A percentile compares a stretch with the other conserved stretches of the same genome.
Conservation (phyloP, 2,113 vertebrate species). For the Forbesichthys papilliferus region DNA sequence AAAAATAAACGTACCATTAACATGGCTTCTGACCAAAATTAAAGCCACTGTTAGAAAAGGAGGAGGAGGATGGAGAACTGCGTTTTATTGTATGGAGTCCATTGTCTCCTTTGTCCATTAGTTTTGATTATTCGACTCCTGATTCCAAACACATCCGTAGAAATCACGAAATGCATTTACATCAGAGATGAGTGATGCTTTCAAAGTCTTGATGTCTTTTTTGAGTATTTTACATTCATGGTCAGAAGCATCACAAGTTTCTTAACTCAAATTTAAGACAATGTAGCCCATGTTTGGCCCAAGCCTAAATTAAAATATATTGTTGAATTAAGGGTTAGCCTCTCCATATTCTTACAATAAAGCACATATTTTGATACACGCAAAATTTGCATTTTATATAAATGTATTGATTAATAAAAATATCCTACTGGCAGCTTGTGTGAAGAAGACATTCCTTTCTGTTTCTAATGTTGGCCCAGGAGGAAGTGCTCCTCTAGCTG, state of each 20-base stretch:
- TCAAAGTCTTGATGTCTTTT: slow-evolving; percentile 11
- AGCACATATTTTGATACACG: neutral
- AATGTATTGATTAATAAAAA: slow-evolving; percentile 8
- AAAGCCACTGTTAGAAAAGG: neutral
- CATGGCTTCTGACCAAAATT: slow-evolving; percentile 34
- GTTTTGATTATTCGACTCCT: slow-evolving; percentile 16
- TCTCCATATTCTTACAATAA: neutral
- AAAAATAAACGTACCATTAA: slow-evolving; percentile 64
- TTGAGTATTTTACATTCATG: slow-evolving; percentile 3
- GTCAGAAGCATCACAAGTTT: neutral
- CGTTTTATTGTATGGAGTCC: neutral
- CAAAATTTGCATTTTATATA: neutral
- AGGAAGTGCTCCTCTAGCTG: slow-evolving; percentile 57
- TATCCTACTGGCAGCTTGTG: slow-evolving; percentile 27
- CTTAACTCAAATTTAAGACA: neutral
- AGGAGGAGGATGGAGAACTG: neutral
- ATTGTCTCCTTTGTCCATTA: slow-evolving; percentile 45
- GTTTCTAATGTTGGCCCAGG: slow-evolving; percentile 17
- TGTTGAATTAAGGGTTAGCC: neutral
- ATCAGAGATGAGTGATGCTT: slow-evolving; percentile 35
- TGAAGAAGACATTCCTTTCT: slow-evolving; percentile 38
- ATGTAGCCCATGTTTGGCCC: no score
- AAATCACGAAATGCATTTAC: slow-evolving; percentile 44
- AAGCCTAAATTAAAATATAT: slow-evolving; percentile 23
- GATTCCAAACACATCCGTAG: slow-evolving; percentile 59